phyloP scores from a whole-genome alignment of 1,140 invertebrate genomes.

The Helicorthomorpha holstii region DNA sequence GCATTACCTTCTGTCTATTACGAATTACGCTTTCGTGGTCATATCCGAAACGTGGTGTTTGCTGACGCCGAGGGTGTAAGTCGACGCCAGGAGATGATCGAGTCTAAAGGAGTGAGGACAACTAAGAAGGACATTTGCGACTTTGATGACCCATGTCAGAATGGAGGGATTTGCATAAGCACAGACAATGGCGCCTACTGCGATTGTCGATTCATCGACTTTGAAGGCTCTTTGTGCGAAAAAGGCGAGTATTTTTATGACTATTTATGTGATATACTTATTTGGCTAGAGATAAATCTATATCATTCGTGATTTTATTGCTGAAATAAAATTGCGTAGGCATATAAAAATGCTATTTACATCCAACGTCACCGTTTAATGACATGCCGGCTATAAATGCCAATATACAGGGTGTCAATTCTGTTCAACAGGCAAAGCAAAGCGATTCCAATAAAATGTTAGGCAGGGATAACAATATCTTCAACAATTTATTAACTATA shows the following conservation, averaged over 20 bases:
- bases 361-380: no score
- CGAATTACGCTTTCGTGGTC: slow-evolving; percentile 69
- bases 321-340: no score
- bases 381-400: no score
- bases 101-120: slow-evolving; percentile 46
- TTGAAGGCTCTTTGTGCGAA: slow-evolving; percentile 80
- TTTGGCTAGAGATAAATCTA: no score
- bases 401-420: no score
- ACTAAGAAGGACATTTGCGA: slow-evolving; percentile 59
- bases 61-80: slow-evolving; percentile 50
- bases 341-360: no score
- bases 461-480: no score
- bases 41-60: slow-evolving; percentile 69
- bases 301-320: no score
- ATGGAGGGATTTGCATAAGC: slow-evolving; percentile 83
- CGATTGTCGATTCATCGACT: slow-evolving; percentile 77
- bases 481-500: no score
- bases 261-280: no score
- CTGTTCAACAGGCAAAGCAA: no score
- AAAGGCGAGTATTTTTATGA: slow-evolving; percentile 50
- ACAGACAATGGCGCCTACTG: slow-evolving; percentile 83
- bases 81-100: slow-evolving; percentile 44
- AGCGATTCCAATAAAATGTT: no score
- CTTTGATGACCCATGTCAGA: slow-evolving; percentile 71
- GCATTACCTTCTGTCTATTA: slow-evolving; percentile 77